phyloP scores from a whole-genome alignment of 2,113 vertebrate genomes.

The Aegithalos caudatus region DNA sequence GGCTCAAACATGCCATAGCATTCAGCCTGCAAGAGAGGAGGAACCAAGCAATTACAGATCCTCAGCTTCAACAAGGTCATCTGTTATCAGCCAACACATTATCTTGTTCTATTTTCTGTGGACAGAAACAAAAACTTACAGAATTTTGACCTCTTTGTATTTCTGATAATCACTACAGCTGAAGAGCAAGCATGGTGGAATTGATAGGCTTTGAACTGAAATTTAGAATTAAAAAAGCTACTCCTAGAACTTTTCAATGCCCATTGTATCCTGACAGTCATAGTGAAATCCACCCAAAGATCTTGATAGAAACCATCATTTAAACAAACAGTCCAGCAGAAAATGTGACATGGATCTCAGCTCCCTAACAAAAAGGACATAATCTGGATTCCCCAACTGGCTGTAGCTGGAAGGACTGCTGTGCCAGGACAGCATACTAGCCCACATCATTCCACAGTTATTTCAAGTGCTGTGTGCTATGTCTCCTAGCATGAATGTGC shows the following conservation, averaged over 20 bases:
- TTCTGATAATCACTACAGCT: neutral
- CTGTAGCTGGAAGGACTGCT: neutral
- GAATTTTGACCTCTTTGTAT: neutral
- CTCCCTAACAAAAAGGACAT: neutral
- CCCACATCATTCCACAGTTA: constrained; percentile 1
- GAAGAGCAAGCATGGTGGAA: neutral
- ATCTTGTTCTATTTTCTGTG: neutral
- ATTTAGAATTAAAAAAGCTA: neutral
- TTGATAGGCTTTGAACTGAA: neutral
- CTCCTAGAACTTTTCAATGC: neutral
- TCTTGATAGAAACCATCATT: neutral
- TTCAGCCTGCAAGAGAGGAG: neutral
- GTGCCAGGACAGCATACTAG: neutral
- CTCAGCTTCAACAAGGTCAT: neutral
- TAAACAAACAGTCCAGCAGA: neutral
- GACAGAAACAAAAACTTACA: neutral
- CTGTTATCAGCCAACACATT: neutral
- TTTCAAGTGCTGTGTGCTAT: neutral
- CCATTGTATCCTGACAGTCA: neutral
- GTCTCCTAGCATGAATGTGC: neutral
- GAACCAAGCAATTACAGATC: neutral
- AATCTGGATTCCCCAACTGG: neutral
- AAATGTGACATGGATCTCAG: neutral
- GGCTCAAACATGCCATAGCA: neutral
- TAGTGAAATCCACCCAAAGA: neutral